Evolutionary conservation across 2,888 invertebrate genomes (phyloP), one percentile per base, ranked within the genome.

Genomic region (Lypha dubia): DNA sequence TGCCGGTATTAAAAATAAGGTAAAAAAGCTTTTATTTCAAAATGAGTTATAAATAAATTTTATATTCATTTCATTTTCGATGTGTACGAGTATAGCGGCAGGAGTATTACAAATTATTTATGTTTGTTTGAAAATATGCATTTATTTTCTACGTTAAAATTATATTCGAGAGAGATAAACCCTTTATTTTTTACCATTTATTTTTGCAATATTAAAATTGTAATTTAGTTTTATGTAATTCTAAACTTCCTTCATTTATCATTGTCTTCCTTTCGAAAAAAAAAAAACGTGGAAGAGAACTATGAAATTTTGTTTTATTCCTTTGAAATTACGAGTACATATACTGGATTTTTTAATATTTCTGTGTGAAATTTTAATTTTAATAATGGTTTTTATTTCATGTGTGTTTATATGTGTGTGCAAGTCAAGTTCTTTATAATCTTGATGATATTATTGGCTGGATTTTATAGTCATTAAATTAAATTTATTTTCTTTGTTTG

Each of bases 391-490:
- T n/a, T n/a, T 49, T n/a, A 32, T 60, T 53, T 17, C 41, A 56
- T 56, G 70, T 58, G 20, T n/a, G 44, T n/a, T n/a, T n/a, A n/a
- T n/a, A n/a, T 58, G 9, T 44, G 20, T 49, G 20, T 15, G 20
- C 15, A 38, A 80, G 44, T 63, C 46, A 63, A 60, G 67, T 53
- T 79, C 41, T 73, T 73, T 79, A 51, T 73, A 68, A 77, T 77
- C 76, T 62, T 84, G 76, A 80, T 77, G 80, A 73, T 56, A 84
- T 84, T 84, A 84, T 84, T 84, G 84, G 79, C 84, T 73, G 76
- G 80, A 68, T 80, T 74, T 68, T 67, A 74, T 62, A 74, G 80
- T 74, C 79, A 79, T 75, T 80, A 77, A 67, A 60, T 73, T 63
- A 58, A 46, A 15, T 49, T 65, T 58, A n/a, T n/a, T n/a, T n/a